A percentile compares a stretch with the other conserved stretches of the same genome.
Evolutionary conservation across 1,140 invertebrate genomes (phyloP).

Genomic region (Platyura marginata): DNA sequence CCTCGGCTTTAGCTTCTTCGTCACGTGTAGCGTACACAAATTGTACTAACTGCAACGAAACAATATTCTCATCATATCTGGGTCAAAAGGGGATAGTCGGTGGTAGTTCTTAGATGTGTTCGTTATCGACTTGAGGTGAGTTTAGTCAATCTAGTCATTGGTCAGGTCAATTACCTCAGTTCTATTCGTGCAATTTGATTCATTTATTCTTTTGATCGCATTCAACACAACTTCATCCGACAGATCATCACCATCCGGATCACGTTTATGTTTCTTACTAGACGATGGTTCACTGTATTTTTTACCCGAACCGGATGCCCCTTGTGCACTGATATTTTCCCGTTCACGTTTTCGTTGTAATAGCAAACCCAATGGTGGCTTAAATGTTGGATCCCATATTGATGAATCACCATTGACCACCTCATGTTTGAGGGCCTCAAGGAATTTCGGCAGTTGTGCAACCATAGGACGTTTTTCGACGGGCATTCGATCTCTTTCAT

Average conservation of each 20-base stretch:
- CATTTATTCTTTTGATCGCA: constrained; percentile 19
- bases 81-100: neutral
- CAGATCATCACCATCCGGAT: constrained; percentile 14
- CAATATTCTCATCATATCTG: constrained; percentile 21
- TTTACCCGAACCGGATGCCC: neutral
- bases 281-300: constrained; percentile 12
- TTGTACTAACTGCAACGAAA: no score
- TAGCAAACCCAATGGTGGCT: constrained; percentile 19
- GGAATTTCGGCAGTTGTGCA: constrained; percentile 53
- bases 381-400: constrained; percentile 64
- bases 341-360: constrained; percentile 18
- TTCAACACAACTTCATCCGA: constrained; percentile 16
- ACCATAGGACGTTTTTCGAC: constrained; percentile 56
- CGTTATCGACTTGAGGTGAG: no score
- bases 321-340: constrained; percentile 6
- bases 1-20: constrained; percentile 78
- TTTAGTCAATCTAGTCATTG: no score
- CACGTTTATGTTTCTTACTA: constrained; percentile 15
- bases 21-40: constrained; percentile 73
- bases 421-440: constrained; percentile 72
- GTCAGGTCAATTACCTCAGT: constrained; percentile 8
- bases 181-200: constrained; percentile 16
- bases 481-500: constrained; percentile 72
- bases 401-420: constrained; percentile 71
- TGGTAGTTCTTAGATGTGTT: no score